These are phyloP conservation scores for Drosophila nikananu DNA, from an alignment of 1,140 invertebrate species.

Conservation along the genomic window DNA sequence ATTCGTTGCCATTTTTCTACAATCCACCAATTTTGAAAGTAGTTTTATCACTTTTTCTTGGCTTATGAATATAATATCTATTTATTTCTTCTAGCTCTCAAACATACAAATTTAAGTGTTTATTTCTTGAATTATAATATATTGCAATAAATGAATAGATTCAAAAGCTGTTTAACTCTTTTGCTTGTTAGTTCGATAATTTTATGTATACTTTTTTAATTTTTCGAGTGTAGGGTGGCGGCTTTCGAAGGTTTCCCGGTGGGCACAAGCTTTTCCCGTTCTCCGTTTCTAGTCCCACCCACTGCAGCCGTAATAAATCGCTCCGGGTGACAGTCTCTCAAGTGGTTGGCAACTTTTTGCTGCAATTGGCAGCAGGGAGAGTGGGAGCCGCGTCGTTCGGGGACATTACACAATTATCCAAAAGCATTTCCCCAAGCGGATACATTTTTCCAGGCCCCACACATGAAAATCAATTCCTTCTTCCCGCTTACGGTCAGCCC, in stretches of 20 bases:
- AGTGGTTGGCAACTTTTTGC: conserved; percentile 40
- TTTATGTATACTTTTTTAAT: neutral
- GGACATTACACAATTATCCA: conserved; percentile 68
- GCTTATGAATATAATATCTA: neutral
- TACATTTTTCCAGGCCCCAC: conserved; percentile 47
- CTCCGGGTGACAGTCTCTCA: conserved; percentile 47
- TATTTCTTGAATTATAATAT: no score
- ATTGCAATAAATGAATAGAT: no score
- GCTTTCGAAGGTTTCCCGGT: conserved; percentile 5
- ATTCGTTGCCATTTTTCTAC: neutral
- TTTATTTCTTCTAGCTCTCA: no score
- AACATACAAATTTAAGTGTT: no score
- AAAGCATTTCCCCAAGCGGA: conserved; percentile 51
- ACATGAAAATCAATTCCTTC: conserved; percentile 66
- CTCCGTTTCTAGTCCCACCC: conserved; percentile 22
- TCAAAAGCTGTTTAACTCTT: no score
- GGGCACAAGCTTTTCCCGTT: conserved; percentile 5
- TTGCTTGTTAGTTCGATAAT: neutral
- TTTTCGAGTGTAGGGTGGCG: conserved; percentile 10
- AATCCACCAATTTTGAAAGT: neutral
- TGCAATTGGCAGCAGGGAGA: conserved; percentile 16
- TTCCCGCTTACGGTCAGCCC: neutral
- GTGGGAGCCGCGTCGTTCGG: conserved; percentile 7
- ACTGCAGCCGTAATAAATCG: conserved; percentile 60
- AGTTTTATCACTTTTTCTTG: neutral